Evolutionary conservation across 2,888 invertebrate genomes (phyloP).

Genomic region (Sphecodes monilicornis): DNA sequence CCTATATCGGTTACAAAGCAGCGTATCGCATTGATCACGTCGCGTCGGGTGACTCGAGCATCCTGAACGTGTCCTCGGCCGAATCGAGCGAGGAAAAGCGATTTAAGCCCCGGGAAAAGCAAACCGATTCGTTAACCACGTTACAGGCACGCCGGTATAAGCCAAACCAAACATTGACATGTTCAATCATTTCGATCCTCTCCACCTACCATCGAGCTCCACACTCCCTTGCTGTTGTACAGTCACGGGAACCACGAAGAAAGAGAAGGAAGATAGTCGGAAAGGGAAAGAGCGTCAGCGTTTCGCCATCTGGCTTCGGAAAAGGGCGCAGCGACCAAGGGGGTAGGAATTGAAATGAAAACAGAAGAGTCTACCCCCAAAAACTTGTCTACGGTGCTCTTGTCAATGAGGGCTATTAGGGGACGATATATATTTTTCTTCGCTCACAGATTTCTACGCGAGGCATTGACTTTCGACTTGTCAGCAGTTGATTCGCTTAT

Average conservation of each 20-base stretch:
- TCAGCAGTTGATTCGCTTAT: conserved; percentile 20
- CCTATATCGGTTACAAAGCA: conserved; percentile 8
- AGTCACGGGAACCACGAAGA: conserved; percentile 25
- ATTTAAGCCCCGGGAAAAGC: conserved; percentile 71
- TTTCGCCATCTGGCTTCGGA: conserved; percentile 80
- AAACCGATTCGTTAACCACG: conserved; percentile 81
- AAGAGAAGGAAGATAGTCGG: conserved; percentile 21
- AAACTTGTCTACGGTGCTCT: conserved; percentile 73
- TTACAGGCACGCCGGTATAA: conserved; percentile 73
- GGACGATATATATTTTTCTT: conserved; percentile 84
- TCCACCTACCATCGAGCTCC: conserved; percentile 53
- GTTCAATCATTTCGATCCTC: conserved; percentile 82
- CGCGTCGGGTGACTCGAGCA: background rate
- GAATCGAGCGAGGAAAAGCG: conserved; percentile 51
- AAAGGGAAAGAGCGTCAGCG: conserved; percentile 55
- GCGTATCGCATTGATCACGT: background rate
- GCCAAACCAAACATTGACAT: conserved; percentile 83
- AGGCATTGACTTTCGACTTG: conserved; percentile 64
- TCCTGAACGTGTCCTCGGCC: conserved; percentile 15
- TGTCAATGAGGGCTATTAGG: conserved; percentile 84
- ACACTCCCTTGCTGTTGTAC: conserved; percentile 25
- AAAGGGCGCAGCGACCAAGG: conserved; percentile 73
- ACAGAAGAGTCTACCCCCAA: conserved; percentile 76
- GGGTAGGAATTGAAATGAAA: conserved; percentile 84
- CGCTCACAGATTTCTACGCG: conserved; percentile 77